A percentile compares a stretch with the other conserved stretches of the same genome.
Conservation (phyloP, 2,113 vertebrate genomes). For the Forbesichthys agassizii region DNA sequence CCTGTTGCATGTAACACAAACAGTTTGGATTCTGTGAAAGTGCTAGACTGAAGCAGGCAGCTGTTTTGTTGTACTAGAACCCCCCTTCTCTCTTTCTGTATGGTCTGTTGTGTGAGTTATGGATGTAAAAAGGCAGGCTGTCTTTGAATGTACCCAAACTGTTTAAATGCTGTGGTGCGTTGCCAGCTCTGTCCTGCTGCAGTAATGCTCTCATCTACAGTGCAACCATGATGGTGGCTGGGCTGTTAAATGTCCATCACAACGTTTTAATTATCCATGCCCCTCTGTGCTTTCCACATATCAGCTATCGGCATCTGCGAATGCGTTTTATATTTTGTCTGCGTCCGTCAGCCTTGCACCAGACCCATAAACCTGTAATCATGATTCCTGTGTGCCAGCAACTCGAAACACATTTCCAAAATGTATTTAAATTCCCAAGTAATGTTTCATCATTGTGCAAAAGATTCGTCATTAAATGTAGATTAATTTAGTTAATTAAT, state of each 20-base stretch:
- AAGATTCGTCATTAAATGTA: no score
- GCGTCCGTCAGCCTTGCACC: neutral
- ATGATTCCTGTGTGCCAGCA: neutral
- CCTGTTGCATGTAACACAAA: neutral
- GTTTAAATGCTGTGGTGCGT: neutral
- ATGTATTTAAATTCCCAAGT: no score
- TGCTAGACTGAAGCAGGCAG: conserved; percentile 44
- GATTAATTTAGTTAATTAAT: no score
- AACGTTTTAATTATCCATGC: neutral
- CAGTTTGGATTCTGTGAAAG: conserved; percentile 19
- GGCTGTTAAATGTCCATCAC: neutral
- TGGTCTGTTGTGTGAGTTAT: conserved; percentile 8
- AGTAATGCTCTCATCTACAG: neutral
- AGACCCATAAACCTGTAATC: conserved; percentile 22
- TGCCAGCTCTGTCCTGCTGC: neutral
- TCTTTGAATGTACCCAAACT: neutral
- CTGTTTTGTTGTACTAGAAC: neutral
- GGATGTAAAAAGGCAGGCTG: neutral
- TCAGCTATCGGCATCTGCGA: conserved; percentile 3
- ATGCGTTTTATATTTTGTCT: neutral
- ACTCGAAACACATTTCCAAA: neutral
- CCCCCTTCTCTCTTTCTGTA: neutral
- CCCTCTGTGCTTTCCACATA: no score
- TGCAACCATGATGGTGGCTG: neutral
- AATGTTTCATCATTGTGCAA: no score